Percentiles rank a stretch among this genome's conserved stretches.
Conservation (phyloP, 2,113 vertebrate species). For the Rhabdornis inornatus region DNA sequence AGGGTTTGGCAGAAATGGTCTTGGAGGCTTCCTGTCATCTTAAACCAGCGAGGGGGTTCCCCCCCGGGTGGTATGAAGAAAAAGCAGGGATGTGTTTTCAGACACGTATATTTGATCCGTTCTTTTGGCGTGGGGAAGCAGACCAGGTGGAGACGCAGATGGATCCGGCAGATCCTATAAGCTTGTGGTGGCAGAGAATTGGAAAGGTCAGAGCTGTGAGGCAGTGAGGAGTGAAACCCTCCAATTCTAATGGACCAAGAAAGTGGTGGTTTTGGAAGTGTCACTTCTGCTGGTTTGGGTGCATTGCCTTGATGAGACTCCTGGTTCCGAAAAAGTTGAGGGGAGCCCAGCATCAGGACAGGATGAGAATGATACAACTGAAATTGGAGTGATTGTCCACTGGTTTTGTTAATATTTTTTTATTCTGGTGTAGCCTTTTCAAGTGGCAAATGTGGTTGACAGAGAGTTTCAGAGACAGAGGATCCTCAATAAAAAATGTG, state of each 20-base stretch:
- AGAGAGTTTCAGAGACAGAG: not conserved
- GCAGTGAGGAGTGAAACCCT: not conserved
- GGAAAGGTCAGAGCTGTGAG: constrained; percentile 51
- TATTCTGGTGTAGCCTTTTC: not conserved
- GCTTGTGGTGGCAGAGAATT: constrained; percentile 53
- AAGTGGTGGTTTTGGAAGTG: not conserved
- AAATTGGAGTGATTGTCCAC: not conserved
- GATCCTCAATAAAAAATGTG: not conserved
- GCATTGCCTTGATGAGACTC: not conserved
- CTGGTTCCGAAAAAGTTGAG: not conserved
- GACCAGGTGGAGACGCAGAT: constrained; percentile 60
- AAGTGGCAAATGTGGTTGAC: not conserved
- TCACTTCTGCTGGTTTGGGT: not conserved
- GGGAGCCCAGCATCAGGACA: rapidly evolving
- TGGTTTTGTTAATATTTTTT: not conserved
- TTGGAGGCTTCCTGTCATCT: not conserved
- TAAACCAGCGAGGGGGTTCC: not conserved
- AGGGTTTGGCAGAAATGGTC: not conserved
- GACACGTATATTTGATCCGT: constrained; percentile 59
- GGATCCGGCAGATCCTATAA: constrained; percentile 62
- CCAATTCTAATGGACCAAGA: not conserved
- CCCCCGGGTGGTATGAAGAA: not conserved
- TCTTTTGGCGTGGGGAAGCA: constrained; percentile 56
- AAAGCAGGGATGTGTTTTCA: constrained; percentile 51
- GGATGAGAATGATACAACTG: not conserved